Evolutionary conservation across 2,797 vertebrate genomes (phyloP).

Genomic region (Hoplostethus mediterraneus): DNA sequence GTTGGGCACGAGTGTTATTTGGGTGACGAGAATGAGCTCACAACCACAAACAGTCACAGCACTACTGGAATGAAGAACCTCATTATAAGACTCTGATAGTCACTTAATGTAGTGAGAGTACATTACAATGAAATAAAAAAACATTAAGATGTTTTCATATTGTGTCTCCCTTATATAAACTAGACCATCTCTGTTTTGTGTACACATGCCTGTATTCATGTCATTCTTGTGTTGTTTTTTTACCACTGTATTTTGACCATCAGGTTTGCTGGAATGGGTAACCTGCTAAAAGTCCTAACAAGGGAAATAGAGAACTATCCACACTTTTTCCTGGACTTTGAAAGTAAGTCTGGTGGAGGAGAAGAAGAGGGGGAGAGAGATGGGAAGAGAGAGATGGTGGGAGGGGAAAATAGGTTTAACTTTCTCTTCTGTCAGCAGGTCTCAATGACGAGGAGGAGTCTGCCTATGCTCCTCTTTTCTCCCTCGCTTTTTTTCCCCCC

Average conservation of each 20-base stretch:
- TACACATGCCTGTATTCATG: neutral
- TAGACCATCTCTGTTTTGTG: neutral
- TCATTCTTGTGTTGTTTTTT: slow-evolving; percentile 45
- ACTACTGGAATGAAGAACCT: no score
- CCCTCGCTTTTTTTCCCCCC: slow-evolving; percentile 58
- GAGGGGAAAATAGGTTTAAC: neutral
- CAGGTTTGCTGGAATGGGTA: slow-evolving; percentile 99
- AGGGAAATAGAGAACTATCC: slow-evolving; percentile 99
- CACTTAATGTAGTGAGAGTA: no score
- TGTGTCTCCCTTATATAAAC: neutral
- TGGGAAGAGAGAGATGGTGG: slow-evolving; percentile 31
- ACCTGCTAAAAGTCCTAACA: slow-evolving; percentile 99
- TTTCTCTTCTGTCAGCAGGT: slow-evolving; percentile 60
- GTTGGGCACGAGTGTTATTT: neutral
- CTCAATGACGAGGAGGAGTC: slow-evolving; percentile 28
- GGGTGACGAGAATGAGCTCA: neutral
- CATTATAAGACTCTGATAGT: neutral
- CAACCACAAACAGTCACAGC: no score
- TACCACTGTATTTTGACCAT: slow-evolving; percentile 83
- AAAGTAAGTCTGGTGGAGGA: slow-evolving; percentile 93
- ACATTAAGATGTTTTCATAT: neutral
- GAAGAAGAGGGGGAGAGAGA: slow-evolving; percentile 37
- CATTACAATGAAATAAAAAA: no score
- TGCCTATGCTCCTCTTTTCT: slow-evolving; percentile 28
- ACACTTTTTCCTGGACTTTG: slow-evolving; percentile 99